A percentile compares a stretch with the other conserved stretches of the same genome.
These are phyloP conservation scores for Drosophila elegans DNA, from an alignment of 1,140 invertebrate genomes.

Conservation along the genomic window DNA sequence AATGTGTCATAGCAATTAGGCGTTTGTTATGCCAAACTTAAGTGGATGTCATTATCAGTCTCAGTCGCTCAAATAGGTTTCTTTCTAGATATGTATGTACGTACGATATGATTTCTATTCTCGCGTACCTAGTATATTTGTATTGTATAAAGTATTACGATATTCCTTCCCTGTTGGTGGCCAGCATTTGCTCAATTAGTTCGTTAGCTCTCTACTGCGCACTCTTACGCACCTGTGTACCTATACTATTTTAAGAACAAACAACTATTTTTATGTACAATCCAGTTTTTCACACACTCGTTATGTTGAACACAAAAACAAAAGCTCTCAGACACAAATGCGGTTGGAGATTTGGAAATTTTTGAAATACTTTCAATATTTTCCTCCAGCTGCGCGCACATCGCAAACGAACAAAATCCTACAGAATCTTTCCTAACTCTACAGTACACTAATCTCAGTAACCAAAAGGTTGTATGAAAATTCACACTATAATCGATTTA, in stretches of 20 bases:
- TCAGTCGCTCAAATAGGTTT: slow-evolving; percentile 31
- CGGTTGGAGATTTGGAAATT: background rate
- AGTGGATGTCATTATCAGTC: slow-evolving; percentile 11
- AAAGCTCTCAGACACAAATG: slow-evolving; percentile 22
- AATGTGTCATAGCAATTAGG: slow-evolving; percentile 58
- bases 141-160: slow-evolving; percentile 55
- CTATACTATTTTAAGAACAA: slow-evolving; percentile 75
- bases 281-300: slow-evolving; percentile 56
- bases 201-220: slow-evolving; percentile 48
- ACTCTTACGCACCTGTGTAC: slow-evolving; percentile 63
- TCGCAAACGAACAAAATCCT: slow-evolving; percentile 57
- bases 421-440: slow-evolving; percentile 33
- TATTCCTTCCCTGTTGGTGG: slow-evolving; percentile 62
- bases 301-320: slow-evolving; percentile 70
- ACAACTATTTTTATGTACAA: slow-evolving; percentile 48
- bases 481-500: slow-evolving; percentile 67
- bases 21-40: slow-evolving; percentile 27
- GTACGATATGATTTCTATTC: slow-evolving; percentile 17
- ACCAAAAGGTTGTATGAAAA: slow-evolving; percentile 72
- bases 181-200: slow-evolving; percentile 77
- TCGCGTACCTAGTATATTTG: slow-evolving; percentile 35
- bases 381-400: background rate
- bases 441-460: slow-evolving; percentile 46
- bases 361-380: slow-evolving; percentile 10
- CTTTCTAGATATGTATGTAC: slow-evolving; percentile 2